Percentiles rank a stretch among this genome's conserved stretches.
phyloP scores from a whole-genome alignment of 2,888 invertebrate genomes.

The Cerastis rubricosa region DNA sequence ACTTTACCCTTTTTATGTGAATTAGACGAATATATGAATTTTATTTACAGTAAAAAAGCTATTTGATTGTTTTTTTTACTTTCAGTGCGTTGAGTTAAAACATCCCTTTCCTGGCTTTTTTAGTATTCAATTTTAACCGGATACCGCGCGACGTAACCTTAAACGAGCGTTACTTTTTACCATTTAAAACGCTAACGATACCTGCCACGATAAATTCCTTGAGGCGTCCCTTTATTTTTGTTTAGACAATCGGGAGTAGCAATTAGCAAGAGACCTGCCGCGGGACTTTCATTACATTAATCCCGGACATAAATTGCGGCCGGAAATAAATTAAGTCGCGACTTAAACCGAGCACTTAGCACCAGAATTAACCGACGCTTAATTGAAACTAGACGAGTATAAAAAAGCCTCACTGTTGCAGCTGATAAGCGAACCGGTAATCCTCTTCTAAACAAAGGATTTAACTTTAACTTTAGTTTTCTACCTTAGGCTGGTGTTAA shows the following conservation, averaged over 20 bases:
- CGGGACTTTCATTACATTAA: slow-evolving; percentile 86
- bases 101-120: neutral
- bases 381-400: slow-evolving; percentile 88
- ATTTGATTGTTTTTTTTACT: slow-evolving; percentile 39
- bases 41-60: slow-evolving; percentile 52
- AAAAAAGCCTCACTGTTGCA: slow-evolving; percentile 78
- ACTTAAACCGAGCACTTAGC: slow-evolving; percentile 87
- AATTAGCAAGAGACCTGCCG: slow-evolving; percentile 82
- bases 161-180: slow-evolving; percentile 48
- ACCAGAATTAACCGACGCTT: slow-evolving; percentile 85
- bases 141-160: slow-evolving; percentile 48
- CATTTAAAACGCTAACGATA: slow-evolving; percentile 60
- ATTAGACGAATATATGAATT: slow-evolving; percentile 70
- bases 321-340: slow-evolving; percentile 86
- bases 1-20: slow-evolving; percentile 79
- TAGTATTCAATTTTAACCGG: neutral
- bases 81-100: neutral
- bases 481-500: slow-evolving; percentile 67
- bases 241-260: slow-evolving; percentile 85
- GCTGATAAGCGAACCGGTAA: slow-evolving; percentile 82
- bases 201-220: slow-evolving; percentile 65
- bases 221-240: slow-evolving; percentile 76
- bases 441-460: slow-evolving; percentile 85
- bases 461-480: slow-evolving; percentile 80
- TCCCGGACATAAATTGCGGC: slow-evolving; percentile 86